phyloP scores from a whole-genome alignment of 2,888 invertebrate species.

The Cryptophagus acutangulus region DNA sequence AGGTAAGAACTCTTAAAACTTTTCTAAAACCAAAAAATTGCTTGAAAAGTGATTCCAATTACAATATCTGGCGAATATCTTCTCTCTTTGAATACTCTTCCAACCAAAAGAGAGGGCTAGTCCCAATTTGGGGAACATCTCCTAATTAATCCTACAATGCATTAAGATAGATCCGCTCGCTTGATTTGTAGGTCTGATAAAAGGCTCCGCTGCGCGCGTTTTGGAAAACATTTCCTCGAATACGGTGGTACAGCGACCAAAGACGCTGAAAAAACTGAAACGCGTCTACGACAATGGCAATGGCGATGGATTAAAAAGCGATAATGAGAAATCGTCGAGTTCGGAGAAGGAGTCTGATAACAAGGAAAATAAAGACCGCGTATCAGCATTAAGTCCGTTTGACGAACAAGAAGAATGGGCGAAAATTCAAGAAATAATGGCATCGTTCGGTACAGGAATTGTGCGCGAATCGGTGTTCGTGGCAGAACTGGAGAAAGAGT shows the following conservation, averaged over 20 bases:
- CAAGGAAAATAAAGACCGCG: constrained; percentile 49
- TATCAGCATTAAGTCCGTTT: constrained; percentile 75
- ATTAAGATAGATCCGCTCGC: too few relatives aligned
- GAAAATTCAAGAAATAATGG: constrained; percentile 93
- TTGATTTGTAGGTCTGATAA: constrained; percentile 63
- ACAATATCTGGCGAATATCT: too few relatives aligned
- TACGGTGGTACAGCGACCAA: constrained; percentile 65
- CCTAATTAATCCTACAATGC: too few relatives aligned
- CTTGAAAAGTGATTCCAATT: too few relatives aligned
- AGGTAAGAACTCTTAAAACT: constrained; percentile 61
- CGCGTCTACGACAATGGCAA: constrained; percentile 62
- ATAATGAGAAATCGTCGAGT: constrained; percentile 43
- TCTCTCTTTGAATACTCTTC: too few relatives aligned
- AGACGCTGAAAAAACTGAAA: constrained; percentile 68
- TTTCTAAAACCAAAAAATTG: neutral
- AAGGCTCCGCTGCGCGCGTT: constrained; percentile 68
- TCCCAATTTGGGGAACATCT: too few relatives aligned
- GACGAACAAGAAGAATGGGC: constrained; percentile 96
- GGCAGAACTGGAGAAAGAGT: constrained; percentile 73
- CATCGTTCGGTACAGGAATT: constrained; percentile 83
- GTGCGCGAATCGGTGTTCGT: constrained; percentile 74
- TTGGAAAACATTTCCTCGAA: constrained; percentile 57
- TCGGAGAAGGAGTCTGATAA: constrained; percentile 50
- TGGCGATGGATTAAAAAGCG: constrained; percentile 35
- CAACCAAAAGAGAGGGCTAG: constrained; percentile 32